These are phyloP conservation scores for Tiaroga cobitis DNA, from an alignment of 2,797 vertebrate genomes.

Conservation along the genomic window DNA sequence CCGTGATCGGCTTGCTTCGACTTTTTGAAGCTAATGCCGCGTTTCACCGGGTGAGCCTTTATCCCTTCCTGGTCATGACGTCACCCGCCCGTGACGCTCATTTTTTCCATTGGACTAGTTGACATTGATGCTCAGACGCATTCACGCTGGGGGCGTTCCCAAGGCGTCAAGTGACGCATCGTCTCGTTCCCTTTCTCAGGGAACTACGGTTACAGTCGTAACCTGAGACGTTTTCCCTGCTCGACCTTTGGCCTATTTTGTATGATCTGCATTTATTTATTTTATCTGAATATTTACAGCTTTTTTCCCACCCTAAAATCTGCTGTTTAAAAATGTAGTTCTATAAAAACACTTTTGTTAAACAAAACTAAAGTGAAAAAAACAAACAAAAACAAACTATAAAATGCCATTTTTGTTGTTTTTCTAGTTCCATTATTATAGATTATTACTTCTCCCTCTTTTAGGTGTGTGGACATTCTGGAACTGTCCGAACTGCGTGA, in stretches of 20 bases:
- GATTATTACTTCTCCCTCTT: neutral
- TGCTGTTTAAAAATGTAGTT: neutral
- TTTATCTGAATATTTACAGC: neutral
- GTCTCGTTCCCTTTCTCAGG: too few species aligned
- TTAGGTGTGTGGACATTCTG: conserved; percentile 91
- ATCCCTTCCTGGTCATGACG: too few species aligned
- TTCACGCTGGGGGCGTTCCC: too few species aligned
- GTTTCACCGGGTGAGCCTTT: too few species aligned
- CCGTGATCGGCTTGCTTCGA: too few species aligned
- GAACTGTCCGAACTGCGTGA: conserved; percentile 89
- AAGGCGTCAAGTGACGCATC: too few species aligned
- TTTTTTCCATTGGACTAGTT: too few species aligned
- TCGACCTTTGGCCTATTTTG: neutral
- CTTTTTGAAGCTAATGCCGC: too few species aligned
- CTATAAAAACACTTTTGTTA: neutral
- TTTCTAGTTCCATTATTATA: neutral
- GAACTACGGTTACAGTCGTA: too few species aligned
- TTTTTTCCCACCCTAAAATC: neutral
- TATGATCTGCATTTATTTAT: neutral
- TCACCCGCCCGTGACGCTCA: too few species aligned
- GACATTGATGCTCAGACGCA: too few species aligned
- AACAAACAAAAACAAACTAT: neutral
- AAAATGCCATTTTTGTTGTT: neutral
- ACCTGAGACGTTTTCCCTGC: too few species aligned
- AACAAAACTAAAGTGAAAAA: neutral